Evolutionary conservation across 1,140 invertebrate species (phyloP).

Genomic region (Calliopsis andreniformis): DNA sequence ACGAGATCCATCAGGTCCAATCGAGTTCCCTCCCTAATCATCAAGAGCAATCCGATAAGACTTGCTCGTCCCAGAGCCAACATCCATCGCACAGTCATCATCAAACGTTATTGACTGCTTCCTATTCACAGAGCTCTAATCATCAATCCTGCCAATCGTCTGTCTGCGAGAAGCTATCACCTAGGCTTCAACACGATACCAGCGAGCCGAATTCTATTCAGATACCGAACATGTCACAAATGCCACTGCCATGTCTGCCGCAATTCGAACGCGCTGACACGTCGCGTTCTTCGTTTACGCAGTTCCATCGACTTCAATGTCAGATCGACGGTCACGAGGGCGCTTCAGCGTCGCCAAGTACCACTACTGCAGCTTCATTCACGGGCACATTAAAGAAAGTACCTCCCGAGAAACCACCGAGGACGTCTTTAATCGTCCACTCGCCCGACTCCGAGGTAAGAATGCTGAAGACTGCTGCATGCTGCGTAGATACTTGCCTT

Average conservation of each 20-base stretch:
- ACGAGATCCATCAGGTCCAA: constrained; percentile 65
- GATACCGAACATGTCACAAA: constrained; percentile 76
- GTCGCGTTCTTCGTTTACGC: constrained; percentile 67
- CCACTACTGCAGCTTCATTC: constrained; percentile 60
- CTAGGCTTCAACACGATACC: constrained; percentile 70
- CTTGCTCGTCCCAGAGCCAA: constrained; percentile 43
- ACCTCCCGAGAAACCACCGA: constrained; percentile 80
- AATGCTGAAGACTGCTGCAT: background rate
- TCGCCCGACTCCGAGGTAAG: constrained; percentile 80
- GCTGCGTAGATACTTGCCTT: background rate
- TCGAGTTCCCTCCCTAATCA: constrained; percentile 67
- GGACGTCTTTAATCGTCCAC: constrained; percentile 78
- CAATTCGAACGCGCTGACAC: constrained; percentile 75
- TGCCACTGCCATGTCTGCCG: constrained; percentile 73
- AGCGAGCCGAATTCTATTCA: constrained; percentile 71
- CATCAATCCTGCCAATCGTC: constrained; percentile 72
- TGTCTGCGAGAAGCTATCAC: constrained; percentile 73
- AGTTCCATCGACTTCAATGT: constrained; percentile 74
- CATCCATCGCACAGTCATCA: constrained; percentile 67
- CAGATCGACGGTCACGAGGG: constrained; percentile 69
- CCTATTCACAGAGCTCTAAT: constrained; percentile 58
- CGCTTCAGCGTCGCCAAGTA: constrained; percentile 49
- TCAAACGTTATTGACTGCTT: constrained; percentile 68
- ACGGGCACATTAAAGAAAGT: constrained; percentile 79
- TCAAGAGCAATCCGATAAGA: constrained; percentile 61